Evolutionary conservation across 37 sponge, comb jelly and placozoan genomes (phyloP).

Genomic region (Chondrilla cf. caribensis): DNA sequence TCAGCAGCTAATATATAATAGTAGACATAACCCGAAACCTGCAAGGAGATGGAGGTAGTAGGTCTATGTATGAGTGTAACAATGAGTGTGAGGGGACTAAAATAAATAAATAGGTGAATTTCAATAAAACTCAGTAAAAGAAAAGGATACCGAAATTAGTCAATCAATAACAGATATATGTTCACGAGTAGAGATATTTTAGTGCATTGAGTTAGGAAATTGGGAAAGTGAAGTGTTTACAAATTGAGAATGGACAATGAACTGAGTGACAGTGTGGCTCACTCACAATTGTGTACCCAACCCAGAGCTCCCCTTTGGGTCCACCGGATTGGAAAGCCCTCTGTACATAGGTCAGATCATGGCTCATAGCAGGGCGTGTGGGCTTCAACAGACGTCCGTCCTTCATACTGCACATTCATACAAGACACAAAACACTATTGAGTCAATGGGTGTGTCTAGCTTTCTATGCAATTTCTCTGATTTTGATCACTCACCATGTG

Average conservation of each 20-base stretch:
- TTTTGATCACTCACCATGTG: conserved; percentile 35
- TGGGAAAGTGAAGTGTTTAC: too few species aligned
- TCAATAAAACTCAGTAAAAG: too few species aligned
- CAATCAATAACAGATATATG: too few species aligned
- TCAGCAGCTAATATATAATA: conserved; percentile 67
- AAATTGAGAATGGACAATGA: too few species aligned
- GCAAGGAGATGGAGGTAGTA: background rate
- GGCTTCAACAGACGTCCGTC: conserved; percentile 77
- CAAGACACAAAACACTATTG: too few species aligned
- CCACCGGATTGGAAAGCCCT: conserved; percentile 58
- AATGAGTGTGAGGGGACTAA: background rate
- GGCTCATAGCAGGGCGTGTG: conserved; percentile 62
- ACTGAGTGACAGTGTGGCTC: too few species aligned
- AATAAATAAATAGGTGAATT: too few species aligned
- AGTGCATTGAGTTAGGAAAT: too few species aligned
- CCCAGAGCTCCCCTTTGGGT: conserved; percentile 55
- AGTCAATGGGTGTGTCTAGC: too few species aligned
- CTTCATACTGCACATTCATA: conserved; percentile 22
- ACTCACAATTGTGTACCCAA: conserved; percentile 57
- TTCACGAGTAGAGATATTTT: too few species aligned
- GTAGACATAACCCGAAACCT: conserved; percentile 45
- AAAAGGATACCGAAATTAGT: too few species aligned
- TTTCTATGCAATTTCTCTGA: too few species aligned
- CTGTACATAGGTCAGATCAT: conserved; percentile 62
- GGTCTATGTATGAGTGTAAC: conserved; percentile 5